phyloP scores from a whole-genome alignment of 2,797 vertebrate genomes.

The Yasuhikotakia modesta region DNA sequence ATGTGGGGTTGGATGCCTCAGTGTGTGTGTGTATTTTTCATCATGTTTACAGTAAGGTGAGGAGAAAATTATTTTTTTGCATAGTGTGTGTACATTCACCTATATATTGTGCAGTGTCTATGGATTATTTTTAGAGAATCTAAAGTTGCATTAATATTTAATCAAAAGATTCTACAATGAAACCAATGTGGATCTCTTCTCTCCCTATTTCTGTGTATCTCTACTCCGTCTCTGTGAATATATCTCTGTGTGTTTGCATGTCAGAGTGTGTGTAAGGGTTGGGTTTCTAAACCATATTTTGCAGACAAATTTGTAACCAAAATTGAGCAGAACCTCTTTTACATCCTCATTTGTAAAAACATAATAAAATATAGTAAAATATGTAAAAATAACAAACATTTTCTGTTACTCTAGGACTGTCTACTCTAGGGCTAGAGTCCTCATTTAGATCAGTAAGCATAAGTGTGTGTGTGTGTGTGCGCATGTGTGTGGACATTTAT shows the following conservation, averaged over 20 bases:
- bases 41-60: conserved; percentile 14
- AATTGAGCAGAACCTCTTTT: no score
- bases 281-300: no score
- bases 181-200: conserved; percentile 34
- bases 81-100: neutral
- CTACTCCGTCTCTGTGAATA: conserved; percentile 1
- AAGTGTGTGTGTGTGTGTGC: conserved; percentile 5
- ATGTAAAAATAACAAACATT: no score
- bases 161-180: conserved; percentile 58
- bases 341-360: no score
- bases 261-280: neutral
- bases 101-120: conserved; percentile 42
- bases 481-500: conserved; percentile 14
- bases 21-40: neutral
- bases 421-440: no score
- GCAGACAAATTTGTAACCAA: no score
- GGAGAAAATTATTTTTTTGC: neutral
- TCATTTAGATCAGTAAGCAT: no score
- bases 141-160: conserved; percentile 56
- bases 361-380: no score
- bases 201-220: neutral
- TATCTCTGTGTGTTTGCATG: neutral
- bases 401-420: no score
- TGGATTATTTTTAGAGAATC: conserved; percentile 50
- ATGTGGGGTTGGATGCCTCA: neutral